Evolutionary conservation across 2,797 vertebrate species (phyloP).

Genomic region (Melanotaenia boesemani): DNA sequence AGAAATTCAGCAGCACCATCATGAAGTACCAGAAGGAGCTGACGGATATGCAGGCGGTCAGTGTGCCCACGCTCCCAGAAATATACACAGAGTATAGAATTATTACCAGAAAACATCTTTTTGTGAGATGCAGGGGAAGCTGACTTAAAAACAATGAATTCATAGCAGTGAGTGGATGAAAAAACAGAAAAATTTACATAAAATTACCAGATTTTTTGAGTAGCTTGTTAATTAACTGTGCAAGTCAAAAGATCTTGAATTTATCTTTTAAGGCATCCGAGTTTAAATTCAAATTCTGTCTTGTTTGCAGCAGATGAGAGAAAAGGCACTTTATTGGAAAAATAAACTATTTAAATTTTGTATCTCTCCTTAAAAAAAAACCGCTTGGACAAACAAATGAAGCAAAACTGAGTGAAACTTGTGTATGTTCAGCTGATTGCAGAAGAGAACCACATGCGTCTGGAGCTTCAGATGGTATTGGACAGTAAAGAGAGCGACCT

Average conservation of each 20-base stretch:
- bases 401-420: neutral
- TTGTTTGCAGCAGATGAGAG: neutral
- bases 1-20: slow-evolving; percentile 93
- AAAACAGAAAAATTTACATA: neutral
- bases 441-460: slow-evolving; percentile 92
- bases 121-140: slow-evolving; percentile 9
- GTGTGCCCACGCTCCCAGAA: slow-evolving; percentile 57
- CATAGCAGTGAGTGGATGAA: neutral
- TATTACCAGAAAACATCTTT: slow-evolving; percentile 19
- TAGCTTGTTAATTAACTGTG: neutral
- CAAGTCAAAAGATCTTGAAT: neutral
- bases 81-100: slow-evolving; percentile 20
- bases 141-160: slow-evolving; percentile 3
- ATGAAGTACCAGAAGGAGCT: slow-evolving; percentile 95
- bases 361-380: neutral
- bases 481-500: slow-evolving; percentile 99
- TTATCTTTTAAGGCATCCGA: neutral
- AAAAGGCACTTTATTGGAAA: neutral
- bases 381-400: neutral
- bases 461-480: slow-evolving; percentile 96
- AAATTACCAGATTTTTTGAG: neutral
- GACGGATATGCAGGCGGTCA: slow-evolving; percentile 98
- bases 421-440: slow-evolving; percentile 85
- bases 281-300: neutral
- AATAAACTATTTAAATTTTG: neutral